Base-by-base conservation (phyloP, 2,888 invertebrate species). In the Hoplodrina blanda region DNA sequence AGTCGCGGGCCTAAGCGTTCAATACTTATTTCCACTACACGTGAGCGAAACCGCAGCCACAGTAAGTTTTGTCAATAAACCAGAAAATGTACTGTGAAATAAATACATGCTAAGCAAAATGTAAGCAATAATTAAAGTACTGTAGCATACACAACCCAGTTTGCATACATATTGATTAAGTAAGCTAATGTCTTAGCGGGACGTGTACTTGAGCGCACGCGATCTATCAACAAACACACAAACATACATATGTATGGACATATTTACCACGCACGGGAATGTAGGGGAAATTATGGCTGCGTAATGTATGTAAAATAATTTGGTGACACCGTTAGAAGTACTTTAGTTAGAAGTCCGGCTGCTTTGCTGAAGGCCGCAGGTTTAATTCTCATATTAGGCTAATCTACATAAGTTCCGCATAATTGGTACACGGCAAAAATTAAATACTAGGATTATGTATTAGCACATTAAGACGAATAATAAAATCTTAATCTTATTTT, bases 91-190 rank as follows among this genome's bases (percentile, higher is more conserved):
- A 25, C 37, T 37, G 17, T 8, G 6, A 59, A 60, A 73, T 52
- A 50, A 60, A 55, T 62, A 54, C 56, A 13, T 66, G 50, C 25
- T 77, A 2, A 65, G 66, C 37, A 65, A 65, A 55, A 73, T 25
- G 61, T 80, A 33, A 50, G 65, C 30, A 68, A 62, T 68, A 61
- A 78, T 79, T 78, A 78, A 68, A 68, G 17, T 30, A 13, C 25
- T 65, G 37, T 62, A 63, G 62, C 19, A 17, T 19, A 70, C 37
- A 54, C 33, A 59, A 57, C 25, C 65, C 52, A 73, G 82, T 82
- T 69, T 62, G 69, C 77, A 71, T 69, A 69, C 65, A 68, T 77
- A 81, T 83, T 83, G 81, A 83, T 83, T 80, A 80, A 68, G 78
- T 71, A 67, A 63, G 69, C 69, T 83, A 73, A 81, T 76, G 81